These are phyloP conservation scores for Drosophila varians DNA, from an alignment of 1,140 invertebrate genomes.

Conservation along the genomic window DNA sequence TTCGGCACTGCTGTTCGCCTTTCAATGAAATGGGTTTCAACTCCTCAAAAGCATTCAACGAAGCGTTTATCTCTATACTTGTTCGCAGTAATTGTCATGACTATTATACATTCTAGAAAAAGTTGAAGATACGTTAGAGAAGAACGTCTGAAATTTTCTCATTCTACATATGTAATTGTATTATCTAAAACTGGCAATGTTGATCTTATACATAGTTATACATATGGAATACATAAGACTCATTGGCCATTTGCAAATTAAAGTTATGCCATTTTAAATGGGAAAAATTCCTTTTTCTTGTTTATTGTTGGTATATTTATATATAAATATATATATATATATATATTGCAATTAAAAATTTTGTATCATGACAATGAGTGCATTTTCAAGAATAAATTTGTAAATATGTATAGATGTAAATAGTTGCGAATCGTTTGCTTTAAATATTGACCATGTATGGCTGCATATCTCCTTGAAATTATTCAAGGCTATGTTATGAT, in stretches of 20 bases:
- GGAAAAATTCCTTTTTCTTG: constrained; percentile 47
- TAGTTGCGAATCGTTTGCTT: neutral
- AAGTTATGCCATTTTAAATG: constrained; percentile 57
- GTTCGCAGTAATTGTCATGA: constrained; percentile 60
- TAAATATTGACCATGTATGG: neutral
- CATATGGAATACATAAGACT: constrained; percentile 23
- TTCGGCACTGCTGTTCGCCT: constrained; percentile 25
- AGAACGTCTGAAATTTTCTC: constrained; percentile 49
- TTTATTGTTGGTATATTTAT: constrained; percentile 67
- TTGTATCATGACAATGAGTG: constrained; percentile 70
- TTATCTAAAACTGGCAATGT: constrained; percentile 58
- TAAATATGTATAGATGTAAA: constrained; percentile 66
- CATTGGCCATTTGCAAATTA: constrained; percentile 45
- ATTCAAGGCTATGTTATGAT: too few relatives aligned
- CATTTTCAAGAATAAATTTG: constrained; percentile 71
- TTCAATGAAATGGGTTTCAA: constrained; percentile 53
- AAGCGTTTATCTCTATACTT: constrained; percentile 63
- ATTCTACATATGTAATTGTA: constrained; percentile 60
- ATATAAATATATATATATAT: constrained; percentile 58
- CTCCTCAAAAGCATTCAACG: constrained; percentile 61
- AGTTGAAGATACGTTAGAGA: constrained; percentile 38
- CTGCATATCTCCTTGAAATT: neutral
- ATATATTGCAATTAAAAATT: constrained; percentile 66
- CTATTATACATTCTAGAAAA: constrained; percentile 62
- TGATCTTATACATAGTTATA: constrained; percentile 23